Conservation (phyloP, 1,140 invertebrate species). For the Philotrypesis tridentata region DNA sequence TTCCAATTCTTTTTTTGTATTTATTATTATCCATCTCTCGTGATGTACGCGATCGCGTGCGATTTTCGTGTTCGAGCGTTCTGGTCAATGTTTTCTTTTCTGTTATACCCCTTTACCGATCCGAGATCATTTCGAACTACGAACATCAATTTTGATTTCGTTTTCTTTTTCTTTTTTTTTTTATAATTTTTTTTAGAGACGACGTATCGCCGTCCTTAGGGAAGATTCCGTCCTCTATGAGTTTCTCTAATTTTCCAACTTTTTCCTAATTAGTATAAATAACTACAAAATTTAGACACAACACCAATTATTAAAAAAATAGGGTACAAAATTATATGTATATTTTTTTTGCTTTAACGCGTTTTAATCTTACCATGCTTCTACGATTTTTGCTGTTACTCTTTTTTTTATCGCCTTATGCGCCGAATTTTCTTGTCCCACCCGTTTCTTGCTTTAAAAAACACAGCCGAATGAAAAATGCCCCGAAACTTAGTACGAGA, state of each 20-base stretch:
- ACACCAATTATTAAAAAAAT: conserved; percentile 71
- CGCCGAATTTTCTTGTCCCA: conserved; percentile 28
- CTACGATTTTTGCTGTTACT: conserved; percentile 57
- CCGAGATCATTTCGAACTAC: conserved; percentile 53
- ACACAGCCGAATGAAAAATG: conserved; percentile 74
- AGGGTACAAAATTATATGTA: conserved; percentile 73
- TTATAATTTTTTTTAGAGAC: conserved; percentile 26
- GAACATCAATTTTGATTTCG: conserved; percentile 49
- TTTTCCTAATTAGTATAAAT: conserved; percentile 13
- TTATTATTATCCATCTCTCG: too few species aligned
- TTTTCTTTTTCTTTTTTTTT: conserved; percentile 46
- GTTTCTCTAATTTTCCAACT: conserved; percentile 49
- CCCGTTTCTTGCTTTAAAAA: conserved; percentile 52
- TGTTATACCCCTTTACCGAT: conserved; percentile 57
- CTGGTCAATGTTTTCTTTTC: neutral
- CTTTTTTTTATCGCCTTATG: conserved; percentile 27
- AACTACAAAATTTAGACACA: conserved; percentile 9
- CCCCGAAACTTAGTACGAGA: conserved; percentile 60
- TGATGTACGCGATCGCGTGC: neutral
- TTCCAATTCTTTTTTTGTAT: neutral
- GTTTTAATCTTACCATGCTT: conserved; percentile 64
- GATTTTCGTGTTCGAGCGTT: too few species aligned
- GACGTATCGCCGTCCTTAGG: conserved; percentile 48
- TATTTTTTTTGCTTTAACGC: conserved; percentile 59
- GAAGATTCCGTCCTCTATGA: conserved; percentile 22